Conservation (phyloP, 2,797 vertebrate genomes). For the Ctenochaetus hawaiiensis region DNA sequence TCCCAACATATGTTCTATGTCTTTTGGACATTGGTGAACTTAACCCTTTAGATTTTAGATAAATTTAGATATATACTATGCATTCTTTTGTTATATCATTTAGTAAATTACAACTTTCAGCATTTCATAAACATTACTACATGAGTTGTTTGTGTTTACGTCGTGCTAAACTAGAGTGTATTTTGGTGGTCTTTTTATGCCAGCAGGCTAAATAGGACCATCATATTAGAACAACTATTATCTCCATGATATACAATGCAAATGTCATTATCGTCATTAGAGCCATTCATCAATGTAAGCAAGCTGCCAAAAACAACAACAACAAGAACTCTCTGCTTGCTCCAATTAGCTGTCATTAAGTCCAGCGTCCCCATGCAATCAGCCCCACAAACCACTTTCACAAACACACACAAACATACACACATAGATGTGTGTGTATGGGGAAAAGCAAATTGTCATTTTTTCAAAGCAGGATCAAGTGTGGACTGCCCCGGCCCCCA, state of each 20-base stretch:
- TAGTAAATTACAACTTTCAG: too few species aligned
- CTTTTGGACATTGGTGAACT: too few species aligned
- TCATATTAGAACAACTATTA: slow-evolving; percentile 37
- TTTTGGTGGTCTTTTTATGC: slow-evolving; percentile 25
- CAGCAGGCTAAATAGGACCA: slow-evolving; percentile 26
- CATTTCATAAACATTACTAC: too few species aligned
- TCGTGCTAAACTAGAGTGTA: neutral
- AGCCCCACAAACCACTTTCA: slow-evolving; percentile 4
- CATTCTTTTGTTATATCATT: too few species aligned
- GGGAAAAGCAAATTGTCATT: too few species aligned
- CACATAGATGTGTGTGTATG: slow-evolving; percentile 10
- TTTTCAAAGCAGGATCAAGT: too few species aligned
- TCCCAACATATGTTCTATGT: too few species aligned
- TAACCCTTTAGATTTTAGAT: too few species aligned
- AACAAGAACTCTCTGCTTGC: slow-evolving; percentile 64
- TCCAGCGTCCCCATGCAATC: slow-evolving; percentile 40
- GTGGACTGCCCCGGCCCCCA: too few species aligned
- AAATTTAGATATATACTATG: too few species aligned
- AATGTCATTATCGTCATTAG: slow-evolving; percentile 57
- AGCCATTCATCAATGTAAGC: slow-evolving; percentile 64
- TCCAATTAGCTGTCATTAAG: slow-evolving; percentile 79
- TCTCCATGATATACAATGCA: slow-evolving; percentile 67
- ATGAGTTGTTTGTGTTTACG: too few species aligned
- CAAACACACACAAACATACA: neutral
- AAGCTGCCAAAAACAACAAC: slow-evolving; percentile 32